Conservation (phyloP, 53 echinoderm and acorn worm genomes). For the Echinometra lucunter region DNA sequence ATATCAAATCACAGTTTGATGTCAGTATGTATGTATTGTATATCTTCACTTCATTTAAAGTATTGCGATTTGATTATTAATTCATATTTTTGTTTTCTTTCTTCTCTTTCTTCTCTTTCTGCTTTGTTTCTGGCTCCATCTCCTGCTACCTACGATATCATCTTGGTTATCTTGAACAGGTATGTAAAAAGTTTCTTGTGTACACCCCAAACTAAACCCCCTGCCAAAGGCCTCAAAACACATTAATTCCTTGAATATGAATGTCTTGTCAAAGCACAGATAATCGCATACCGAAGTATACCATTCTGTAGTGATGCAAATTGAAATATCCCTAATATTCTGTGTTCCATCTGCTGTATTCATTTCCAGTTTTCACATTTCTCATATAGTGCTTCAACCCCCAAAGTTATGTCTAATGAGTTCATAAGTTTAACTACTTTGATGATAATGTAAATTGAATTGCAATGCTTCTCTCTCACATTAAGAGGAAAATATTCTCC, state of each 20-base stretch:
- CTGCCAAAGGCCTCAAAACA: no score
- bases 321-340: no score
- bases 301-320: background rate
- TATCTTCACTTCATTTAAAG: background rate
- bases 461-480: background rate
- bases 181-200: background rate
- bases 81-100: background rate
- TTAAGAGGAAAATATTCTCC: background rate
- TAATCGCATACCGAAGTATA: no score
- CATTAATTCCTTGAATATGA: no score
- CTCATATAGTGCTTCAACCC: no score
- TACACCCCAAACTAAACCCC: no score
- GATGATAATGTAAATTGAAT: background rate
- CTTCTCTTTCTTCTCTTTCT: background rate
- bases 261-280: no score
- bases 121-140: background rate
- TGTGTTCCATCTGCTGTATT: no score
- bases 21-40: background rate
- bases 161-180: background rate
- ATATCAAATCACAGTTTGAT: background rate
- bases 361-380: no score
- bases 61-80: background rate
- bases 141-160: background rate
- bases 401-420: no score
- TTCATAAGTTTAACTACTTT: background rate